These are phyloP conservation scores for Hyphantria cunea DNA, from an alignment of 1,140 invertebrate genomes.

Conservation along the genomic window DNA sequence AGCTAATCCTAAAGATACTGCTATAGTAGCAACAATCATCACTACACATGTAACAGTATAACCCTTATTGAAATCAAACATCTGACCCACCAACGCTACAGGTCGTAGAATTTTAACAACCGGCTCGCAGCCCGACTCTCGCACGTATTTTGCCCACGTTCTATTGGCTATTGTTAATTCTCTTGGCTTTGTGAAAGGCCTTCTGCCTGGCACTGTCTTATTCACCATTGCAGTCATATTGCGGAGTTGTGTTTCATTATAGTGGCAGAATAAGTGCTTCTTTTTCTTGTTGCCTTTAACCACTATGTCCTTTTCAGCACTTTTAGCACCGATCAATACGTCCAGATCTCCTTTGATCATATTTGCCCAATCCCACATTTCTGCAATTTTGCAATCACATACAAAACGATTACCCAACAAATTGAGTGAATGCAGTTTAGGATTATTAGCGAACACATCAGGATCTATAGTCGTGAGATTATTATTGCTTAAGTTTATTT, in stretches of 20 bases:
- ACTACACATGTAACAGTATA: slow-evolving; percentile 41
- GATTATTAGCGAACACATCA: slow-evolving; percentile 82
- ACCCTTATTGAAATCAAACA: slow-evolving; percentile 39
- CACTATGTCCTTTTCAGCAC: slow-evolving; percentile 82
- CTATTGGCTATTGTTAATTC: slow-evolving; percentile 83
- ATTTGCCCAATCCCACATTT: slow-evolving; percentile 88
- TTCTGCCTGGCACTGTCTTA: slow-evolving; percentile 78
- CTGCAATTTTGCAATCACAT: slow-evolving; percentile 86
- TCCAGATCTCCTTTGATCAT: slow-evolving; percentile 85
- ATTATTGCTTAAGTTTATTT: slow-evolving; percentile 85
- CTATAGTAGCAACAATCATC: slow-evolving; percentile 46
- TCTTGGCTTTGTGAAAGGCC: slow-evolving; percentile 82
- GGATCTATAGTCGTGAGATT: slow-evolving; percentile 84
- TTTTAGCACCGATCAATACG: slow-evolving; percentile 85
- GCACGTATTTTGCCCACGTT: slow-evolving; percentile 88
- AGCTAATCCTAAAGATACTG: slow-evolving; percentile 51
- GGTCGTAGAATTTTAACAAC: slow-evolving; percentile 77
- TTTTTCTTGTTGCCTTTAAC: slow-evolving; percentile 84
- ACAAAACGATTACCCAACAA: slow-evolving; percentile 87
- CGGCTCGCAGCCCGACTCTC: slow-evolving; percentile 85
- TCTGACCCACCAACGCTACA: slow-evolving; percentile 57
- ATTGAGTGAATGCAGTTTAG: slow-evolving; percentile 83
- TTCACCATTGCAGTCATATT: slow-evolving; percentile 78
- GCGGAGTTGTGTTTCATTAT: slow-evolving; percentile 83
- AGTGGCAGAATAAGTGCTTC: slow-evolving; percentile 85